Conservation (phyloP, 2,113 vertebrate genomes). For the Tragulus kanchil region DNA sequence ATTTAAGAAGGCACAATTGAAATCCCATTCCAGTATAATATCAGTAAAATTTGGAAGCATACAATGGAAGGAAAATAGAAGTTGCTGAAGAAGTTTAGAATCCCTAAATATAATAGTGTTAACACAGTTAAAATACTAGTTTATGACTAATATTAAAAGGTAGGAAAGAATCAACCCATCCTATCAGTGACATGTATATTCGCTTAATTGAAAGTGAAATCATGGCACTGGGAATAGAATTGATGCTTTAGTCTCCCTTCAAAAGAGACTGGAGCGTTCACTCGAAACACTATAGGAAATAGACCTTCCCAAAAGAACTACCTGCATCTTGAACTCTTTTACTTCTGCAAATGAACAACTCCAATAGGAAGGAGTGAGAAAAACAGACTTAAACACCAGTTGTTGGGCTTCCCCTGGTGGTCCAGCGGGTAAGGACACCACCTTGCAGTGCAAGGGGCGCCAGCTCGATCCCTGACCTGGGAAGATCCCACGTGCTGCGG, state of each 20-base stretch:
- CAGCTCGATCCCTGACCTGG: too few relatives aligned
- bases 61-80: constrained; percentile 15
- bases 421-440: too few relatives aligned
- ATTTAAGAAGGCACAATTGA: constrained; percentile 18
- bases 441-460: too few relatives aligned
- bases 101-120: neutral
- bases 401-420: too few relatives aligned
- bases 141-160: neutral
- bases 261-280: neutral
- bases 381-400: neutral
- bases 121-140: neutral
- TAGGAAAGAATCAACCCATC: neutral
- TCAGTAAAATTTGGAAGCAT: neutral
- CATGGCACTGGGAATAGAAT: neutral
- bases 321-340: neutral
- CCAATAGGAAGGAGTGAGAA: neutral
- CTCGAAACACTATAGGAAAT: neutral
- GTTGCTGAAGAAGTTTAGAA: neutral
- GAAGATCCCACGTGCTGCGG: too few relatives aligned
- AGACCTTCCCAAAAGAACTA: neutral
- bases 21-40: neutral
- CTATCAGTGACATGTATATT: neutral
- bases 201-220: constrained; percentile 23
- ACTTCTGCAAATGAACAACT: neutral
- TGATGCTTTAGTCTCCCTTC: neutral